Base-by-base conservation (phyloP, 2,888 invertebrate species). In the Drosophila macrospina region DNA sequence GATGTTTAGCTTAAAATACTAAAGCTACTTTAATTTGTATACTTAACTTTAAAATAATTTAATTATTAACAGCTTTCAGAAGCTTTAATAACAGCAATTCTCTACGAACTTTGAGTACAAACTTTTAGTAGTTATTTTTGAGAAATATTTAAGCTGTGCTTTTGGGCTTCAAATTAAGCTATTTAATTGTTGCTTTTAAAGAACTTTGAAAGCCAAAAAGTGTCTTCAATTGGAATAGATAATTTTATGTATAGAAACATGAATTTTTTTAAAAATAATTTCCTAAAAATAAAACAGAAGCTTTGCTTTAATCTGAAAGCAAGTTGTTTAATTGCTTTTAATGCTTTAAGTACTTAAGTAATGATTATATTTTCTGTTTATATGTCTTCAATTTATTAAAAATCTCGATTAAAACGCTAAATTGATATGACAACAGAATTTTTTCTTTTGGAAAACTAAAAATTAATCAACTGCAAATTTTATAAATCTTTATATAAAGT, bases 321-420 rank as follows among this genome's bases (percentile, higher is more conserved):
- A 24, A 24, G 42, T 42, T 44, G 7, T 44, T 24, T 42, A 28
- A 28, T 44, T 28, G 20, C 20, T 20, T 20, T 28, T 26, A 44
- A 26, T 28, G 44, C 26, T 20, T 20, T 20, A 20, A 20, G 20
- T 20, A 2, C 20, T 2, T 20, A 20, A 20, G n/a, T 20, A 20
- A 20, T 20, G 20, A 20, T 30, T 30, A 30, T 10, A 47, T 16
- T n/a, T n/a, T n/a, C n/a, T 4, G 16, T 30, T 30, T 30, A 10
- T 47, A 45, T 30, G 30, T 15, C 13, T 28, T 26, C 7, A 4
- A 1, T 4, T 3, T 2, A 20, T 3, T 20, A 2, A 2, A 20
- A 20, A 2, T 20, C 20, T 2, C 20, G 1, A 2, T 20, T 20
- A 1, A 20, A 20, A 20, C 3, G 20, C 20, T 20, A 20, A 20